Conservation (phyloP, 2,113 vertebrate species). For the Cryptotis parvus region DNA sequence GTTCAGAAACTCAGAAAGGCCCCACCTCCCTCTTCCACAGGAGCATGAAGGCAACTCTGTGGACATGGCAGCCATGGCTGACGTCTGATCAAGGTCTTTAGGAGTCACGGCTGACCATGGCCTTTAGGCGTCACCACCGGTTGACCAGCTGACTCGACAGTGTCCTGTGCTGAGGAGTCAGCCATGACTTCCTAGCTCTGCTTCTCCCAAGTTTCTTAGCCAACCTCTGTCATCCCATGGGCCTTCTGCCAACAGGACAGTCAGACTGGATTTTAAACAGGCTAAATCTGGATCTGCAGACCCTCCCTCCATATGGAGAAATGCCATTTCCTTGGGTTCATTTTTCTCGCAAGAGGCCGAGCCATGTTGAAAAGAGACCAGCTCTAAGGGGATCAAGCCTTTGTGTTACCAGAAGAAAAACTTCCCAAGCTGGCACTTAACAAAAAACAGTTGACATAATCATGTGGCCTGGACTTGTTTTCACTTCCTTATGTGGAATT, state of each 20-base stretch:
- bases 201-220: not conserved
- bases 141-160: not conserved
- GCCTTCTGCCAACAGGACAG: not conserved
- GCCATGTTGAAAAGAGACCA: not conserved
- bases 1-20: no score
- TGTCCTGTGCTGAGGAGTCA: fast-evolving
- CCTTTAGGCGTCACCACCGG: no score
- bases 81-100: not conserved
- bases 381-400: not conserved
- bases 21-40: not conserved
- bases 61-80: not conserved
- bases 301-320: not conserved
- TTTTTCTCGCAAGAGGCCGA: not conserved
- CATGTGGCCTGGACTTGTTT: not conserved
- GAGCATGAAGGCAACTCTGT: no score
- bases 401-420: not conserved
- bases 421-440: not conserved
- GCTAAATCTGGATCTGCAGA: not conserved
- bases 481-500: slow-evolving; percentile 1
- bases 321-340: not conserved
- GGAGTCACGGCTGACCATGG: not conserved
- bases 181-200: not conserved
- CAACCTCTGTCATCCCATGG: not conserved
- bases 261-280: not conserved
- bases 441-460: not conserved